Conservation (phyloP, 1,140 invertebrate genomes). For the Penaeus vannamei region DNA sequence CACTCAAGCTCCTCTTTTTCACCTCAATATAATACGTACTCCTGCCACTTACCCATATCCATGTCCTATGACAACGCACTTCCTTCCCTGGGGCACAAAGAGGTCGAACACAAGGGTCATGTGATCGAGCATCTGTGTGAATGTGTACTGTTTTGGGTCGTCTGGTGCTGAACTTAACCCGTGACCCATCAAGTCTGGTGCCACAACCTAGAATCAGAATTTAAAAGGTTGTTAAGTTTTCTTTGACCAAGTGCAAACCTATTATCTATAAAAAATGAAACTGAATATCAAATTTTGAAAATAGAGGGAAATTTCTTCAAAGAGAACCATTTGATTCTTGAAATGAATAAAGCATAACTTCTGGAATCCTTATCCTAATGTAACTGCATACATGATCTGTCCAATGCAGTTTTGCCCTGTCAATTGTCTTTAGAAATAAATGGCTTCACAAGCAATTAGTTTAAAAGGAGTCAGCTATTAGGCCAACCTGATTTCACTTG, state of each 20-base stretch:
- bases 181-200: slow-evolving; percentile 82
- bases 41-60: slow-evolving; percentile 76
- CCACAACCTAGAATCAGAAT: slow-evolving; percentile 74
- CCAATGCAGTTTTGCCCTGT: too few species aligned
- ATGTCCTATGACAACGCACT: slow-evolving; percentile 77
- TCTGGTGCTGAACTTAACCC: slow-evolving; percentile 80
- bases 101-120: slow-evolving; percentile 78
- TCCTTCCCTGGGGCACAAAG: slow-evolving; percentile 71
- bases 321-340: too few species aligned
- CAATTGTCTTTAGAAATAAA: too few species aligned
- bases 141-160: slow-evolving; percentile 77
- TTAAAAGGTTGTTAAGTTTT: not conserved
- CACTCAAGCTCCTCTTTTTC: too few species aligned
- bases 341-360: too few species aligned
- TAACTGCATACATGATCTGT: too few species aligned
- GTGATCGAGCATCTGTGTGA: slow-evolving; percentile 78
- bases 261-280: not conserved
- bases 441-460: too few species aligned
- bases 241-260: not conserved
- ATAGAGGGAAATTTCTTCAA: too few species aligned
- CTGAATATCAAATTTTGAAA: not conserved
- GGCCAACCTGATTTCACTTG: too few species aligned
- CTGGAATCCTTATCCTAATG: too few species aligned
- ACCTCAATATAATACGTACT: too few species aligned
- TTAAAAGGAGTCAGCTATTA: too few species aligned